These are phyloP conservation scores for Dinomys branickii DNA, from an alignment of 2,113 vertebrate genomes.

Conservation along the genomic window DNA sequence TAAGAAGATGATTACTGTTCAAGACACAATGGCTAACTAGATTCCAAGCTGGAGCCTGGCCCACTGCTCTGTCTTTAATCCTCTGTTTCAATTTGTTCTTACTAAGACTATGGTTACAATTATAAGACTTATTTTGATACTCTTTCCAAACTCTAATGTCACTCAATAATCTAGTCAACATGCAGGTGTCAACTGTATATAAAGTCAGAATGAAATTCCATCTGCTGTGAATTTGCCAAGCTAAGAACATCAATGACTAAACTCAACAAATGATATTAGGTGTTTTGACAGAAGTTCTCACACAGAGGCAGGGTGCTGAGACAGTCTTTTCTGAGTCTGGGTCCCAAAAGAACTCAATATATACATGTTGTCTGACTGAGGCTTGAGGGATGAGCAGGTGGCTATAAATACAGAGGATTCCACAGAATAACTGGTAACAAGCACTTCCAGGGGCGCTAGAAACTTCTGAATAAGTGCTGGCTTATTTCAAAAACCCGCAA, in stretches of 20 bases:
- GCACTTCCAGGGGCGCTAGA: neutral
- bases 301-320: neutral
- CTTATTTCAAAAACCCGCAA: neutral
- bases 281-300: neutral
- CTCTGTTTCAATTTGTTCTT: neutral
- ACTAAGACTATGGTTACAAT: neutral
- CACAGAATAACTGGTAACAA: neutral
- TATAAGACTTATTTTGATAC: neutral
- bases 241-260: neutral
- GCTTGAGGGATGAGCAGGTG: neutral
- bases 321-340: neutral
- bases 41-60: neutral
- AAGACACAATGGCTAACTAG: neutral
- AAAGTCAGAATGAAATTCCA: neutral
- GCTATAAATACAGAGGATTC: neutral
- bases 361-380: neutral
- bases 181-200: neutral
- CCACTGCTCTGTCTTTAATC: neutral
- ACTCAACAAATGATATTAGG: neutral
- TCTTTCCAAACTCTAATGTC: neutral
- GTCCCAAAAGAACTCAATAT: neutral
- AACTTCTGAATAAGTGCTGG: neutral
- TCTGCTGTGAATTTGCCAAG: neutral
- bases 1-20: no score
- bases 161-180: neutral